Evolutionary conservation across 2,888 invertebrate genomes (phyloP).

Genomic region (Limenitis camilla): DNA sequence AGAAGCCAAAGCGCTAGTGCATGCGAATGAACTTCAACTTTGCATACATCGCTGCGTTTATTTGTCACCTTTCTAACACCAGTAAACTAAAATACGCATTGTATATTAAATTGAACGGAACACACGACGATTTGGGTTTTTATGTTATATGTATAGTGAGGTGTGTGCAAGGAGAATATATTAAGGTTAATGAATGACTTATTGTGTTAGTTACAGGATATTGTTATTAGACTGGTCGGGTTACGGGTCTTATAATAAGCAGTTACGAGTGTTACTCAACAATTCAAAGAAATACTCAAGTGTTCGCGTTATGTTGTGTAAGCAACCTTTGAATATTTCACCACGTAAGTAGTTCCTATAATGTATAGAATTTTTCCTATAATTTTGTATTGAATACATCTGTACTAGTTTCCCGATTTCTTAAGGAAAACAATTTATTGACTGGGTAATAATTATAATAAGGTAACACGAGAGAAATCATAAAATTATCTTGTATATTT

Average conservation of each 20-base stretch:
- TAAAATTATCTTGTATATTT: too few species aligned
- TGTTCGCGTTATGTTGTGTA: constrained; percentile 5
- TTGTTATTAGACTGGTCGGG: constrained; percentile 59
- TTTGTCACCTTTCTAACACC: constrained; percentile 33
- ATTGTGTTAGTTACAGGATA: constrained; percentile 68
- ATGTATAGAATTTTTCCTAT: background rate
- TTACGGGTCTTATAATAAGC: constrained; percentile 31
- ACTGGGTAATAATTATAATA: too few species aligned
- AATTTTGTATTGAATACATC: background rate
- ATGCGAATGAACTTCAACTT: constrained; percentile 34
- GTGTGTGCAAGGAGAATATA: constrained; percentile 67
- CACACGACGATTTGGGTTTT: constrained; percentile 28
- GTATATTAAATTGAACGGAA: constrained; percentile 29
- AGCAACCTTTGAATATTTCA: constrained; percentile 3
- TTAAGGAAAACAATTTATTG: too few species aligned
- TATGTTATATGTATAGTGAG: constrained; percentile 43
- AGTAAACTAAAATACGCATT: constrained; percentile 34
- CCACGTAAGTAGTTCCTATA: background rate
- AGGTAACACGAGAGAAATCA: too few species aligned
- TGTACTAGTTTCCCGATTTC: too few species aligned
- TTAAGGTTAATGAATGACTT: constrained; percentile 73
- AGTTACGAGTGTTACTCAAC: constrained; percentile 1
- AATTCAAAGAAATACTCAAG: constrained; percentile 12
- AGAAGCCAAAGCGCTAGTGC: constrained; percentile 57
- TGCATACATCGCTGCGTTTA: constrained; percentile 44